phyloP scores from a whole-genome alignment of 2,888 invertebrate genomes.

The Eilema griseolum region DNA sequence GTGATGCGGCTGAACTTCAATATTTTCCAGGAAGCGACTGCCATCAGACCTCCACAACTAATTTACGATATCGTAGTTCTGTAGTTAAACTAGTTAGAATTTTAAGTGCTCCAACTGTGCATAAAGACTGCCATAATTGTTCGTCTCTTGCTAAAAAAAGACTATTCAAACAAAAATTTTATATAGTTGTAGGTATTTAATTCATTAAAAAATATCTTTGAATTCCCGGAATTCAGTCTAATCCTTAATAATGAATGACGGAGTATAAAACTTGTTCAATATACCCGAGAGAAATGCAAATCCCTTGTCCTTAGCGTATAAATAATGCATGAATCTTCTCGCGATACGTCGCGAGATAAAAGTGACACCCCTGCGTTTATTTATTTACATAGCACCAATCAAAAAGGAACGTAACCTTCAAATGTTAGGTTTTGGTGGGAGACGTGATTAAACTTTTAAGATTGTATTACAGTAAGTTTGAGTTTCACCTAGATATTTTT shows the following conservation, averaged over 20 bases:
- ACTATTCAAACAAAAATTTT: conserved; percentile 62
- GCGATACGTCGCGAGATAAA: conserved; percentile 39
- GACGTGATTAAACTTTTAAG: conserved; percentile 8
- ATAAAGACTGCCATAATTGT: too few relatives aligned
- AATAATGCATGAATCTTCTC: conserved; percentile 71
- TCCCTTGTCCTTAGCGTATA: conserved; percentile 67
- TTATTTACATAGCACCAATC: conserved; percentile 45
- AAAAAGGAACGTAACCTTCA: conserved; percentile 21
- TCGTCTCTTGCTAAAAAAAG: too few relatives aligned
- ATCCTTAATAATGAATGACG: conserved; percentile 79
- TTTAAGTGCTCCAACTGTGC: too few relatives aligned
- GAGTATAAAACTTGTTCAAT: conserved; percentile 80
- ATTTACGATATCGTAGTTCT: too few relatives aligned
- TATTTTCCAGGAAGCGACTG: too few relatives aligned
- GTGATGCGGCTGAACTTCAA: too few relatives aligned
- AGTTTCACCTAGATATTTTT: not conserved
- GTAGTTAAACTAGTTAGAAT: too few relatives aligned
- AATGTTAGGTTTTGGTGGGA: conserved; percentile 14
- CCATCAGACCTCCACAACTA: too few relatives aligned
- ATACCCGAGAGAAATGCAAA: conserved; percentile 75
- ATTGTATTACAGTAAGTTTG: not conserved
- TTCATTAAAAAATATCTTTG: conserved; percentile 55
- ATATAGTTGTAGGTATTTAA: conserved; percentile 47
- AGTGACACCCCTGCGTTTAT: conserved; percentile 48
- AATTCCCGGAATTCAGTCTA: conserved; percentile 55